Conservation (phyloP, 2,888 invertebrate species). For the Epinotia demarniana region DNA sequence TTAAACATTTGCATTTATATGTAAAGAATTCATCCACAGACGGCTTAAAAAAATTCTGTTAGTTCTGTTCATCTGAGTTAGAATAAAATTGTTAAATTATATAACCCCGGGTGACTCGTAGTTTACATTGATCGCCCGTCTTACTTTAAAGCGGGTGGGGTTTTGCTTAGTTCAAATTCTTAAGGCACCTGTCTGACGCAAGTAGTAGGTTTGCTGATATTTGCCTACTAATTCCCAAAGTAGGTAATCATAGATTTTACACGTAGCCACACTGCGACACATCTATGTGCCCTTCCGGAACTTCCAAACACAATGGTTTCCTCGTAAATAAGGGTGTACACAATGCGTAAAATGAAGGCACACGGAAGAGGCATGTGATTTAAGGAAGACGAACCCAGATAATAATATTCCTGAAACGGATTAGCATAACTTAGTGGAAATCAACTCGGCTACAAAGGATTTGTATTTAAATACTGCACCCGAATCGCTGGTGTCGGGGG, state of each 20-base stretch:
- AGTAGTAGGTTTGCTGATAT: neutral
- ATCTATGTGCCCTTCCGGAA: neutral
- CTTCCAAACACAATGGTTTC: conserved; percentile 55
- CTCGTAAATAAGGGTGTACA: conserved; percentile 60
- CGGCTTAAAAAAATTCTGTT: neutral
- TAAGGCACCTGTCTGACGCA: neutral
- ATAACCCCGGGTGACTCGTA: neutral
- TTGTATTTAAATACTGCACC: conserved; percentile 68
- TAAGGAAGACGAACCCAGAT: conserved; percentile 34
- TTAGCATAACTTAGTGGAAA: conserved; percentile 65
- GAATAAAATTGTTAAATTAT: conserved; percentile 10
- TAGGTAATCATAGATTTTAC: neutral
- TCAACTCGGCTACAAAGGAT: conserved; percentile 52
- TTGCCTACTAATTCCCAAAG: too few relatives aligned
- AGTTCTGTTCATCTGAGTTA: conserved; percentile 5
- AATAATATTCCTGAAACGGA: conserved; percentile 63
- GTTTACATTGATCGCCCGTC: neutral
- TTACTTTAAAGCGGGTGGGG: neutral
- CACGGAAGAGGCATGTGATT: conserved; percentile 46
- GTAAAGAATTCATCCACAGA: conserved; percentile 27
- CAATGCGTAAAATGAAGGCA: conserved; percentile 58
- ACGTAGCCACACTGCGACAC: neutral
- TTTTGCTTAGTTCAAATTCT: neutral
- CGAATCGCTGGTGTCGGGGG: conserved; percentile 53
- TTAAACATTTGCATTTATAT: conserved; percentile 28